Conservation (phyloP, 2,113 vertebrate genomes). For the Strix uralensis region DNA sequence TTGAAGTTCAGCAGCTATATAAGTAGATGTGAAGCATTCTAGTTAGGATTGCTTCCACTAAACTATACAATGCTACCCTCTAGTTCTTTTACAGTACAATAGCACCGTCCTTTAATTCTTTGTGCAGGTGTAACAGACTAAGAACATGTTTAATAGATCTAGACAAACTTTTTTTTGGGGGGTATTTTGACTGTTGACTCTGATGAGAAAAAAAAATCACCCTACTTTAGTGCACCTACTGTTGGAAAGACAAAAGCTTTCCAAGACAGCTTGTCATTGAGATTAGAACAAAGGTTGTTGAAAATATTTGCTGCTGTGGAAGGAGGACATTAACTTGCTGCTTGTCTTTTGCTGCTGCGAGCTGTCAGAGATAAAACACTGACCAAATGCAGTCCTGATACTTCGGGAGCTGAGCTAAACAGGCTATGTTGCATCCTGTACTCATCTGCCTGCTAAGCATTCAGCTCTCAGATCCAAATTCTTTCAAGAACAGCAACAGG, state of each 20-base stretch:
- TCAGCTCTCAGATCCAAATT: background rate
- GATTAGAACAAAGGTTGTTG: background rate
- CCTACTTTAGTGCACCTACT: background rate
- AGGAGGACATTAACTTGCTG: background rate
- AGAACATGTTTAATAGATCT: background rate
- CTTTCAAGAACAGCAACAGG: background rate
- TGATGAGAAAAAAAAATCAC: background rate
- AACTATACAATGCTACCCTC: slow-evolving; percentile 65
- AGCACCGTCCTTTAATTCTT: slow-evolving; percentile 18
- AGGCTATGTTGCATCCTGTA: background rate
- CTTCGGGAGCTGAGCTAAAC: background rate
- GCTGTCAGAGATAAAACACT: background rate
- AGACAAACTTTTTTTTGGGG: background rate
- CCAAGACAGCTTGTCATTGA: background rate
- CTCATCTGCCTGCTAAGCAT: background rate
- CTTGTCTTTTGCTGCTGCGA: background rate
- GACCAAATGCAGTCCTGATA: background rate
- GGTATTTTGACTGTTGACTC: background rate
- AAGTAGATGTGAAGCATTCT: background rate
- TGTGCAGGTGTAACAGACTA: background rate
- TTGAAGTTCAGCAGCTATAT: background rate
- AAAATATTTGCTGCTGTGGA: background rate
- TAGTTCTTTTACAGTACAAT: slow-evolving; percentile 53
- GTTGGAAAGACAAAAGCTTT: background rate
- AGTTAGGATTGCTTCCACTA: slow-evolving; percentile 1